phyloP scores from a whole-genome alignment of 2,797 vertebrate species.

The Naso thynnoides region DNA sequence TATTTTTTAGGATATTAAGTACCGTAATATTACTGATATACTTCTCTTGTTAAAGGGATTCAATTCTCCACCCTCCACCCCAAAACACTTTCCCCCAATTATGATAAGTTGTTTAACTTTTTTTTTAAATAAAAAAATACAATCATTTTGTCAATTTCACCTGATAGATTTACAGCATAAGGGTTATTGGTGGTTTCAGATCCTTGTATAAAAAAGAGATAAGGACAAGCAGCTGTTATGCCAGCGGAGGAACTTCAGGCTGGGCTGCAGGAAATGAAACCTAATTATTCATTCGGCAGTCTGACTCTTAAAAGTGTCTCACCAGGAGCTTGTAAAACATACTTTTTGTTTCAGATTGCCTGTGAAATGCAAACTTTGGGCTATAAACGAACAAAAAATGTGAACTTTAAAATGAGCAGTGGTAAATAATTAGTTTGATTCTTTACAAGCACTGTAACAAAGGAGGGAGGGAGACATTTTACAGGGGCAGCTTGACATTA shows the following conservation, averaged over 20 bases:
- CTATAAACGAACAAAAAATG: constrained; percentile 27
- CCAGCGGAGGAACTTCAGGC: constrained; percentile 14
- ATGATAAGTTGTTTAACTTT: too few species aligned
- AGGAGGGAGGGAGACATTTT: constrained; percentile 25
- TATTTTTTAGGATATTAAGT: not conserved
- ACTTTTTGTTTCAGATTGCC: constrained; percentile 37
- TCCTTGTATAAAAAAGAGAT: constrained; percentile 13
- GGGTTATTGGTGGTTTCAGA: not conserved
- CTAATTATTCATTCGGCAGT: constrained; percentile 53
- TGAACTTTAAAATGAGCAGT: constrained; percentile 46
- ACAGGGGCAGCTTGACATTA: constrained; percentile 34
- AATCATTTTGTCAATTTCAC: not conserved
- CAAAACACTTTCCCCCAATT: too few species aligned
- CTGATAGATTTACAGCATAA: not conserved
- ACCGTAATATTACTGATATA: not conserved
- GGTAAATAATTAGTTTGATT: constrained; percentile 46
- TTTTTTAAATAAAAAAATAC: too few species aligned
- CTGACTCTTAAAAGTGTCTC: constrained; percentile 42
- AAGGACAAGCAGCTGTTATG: constrained; percentile 27
- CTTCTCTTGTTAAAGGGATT: not conserved
- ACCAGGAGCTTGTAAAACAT: constrained; percentile 44
- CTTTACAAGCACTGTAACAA: constrained; percentile 31
- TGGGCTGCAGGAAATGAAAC: constrained; percentile 48
- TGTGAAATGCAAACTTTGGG: constrained; percentile 32
- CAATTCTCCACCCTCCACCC: too few species aligned